phyloP scores from a whole-genome alignment of 1,140 invertebrate genomes.

The Tribolium castaneum region DNA sequence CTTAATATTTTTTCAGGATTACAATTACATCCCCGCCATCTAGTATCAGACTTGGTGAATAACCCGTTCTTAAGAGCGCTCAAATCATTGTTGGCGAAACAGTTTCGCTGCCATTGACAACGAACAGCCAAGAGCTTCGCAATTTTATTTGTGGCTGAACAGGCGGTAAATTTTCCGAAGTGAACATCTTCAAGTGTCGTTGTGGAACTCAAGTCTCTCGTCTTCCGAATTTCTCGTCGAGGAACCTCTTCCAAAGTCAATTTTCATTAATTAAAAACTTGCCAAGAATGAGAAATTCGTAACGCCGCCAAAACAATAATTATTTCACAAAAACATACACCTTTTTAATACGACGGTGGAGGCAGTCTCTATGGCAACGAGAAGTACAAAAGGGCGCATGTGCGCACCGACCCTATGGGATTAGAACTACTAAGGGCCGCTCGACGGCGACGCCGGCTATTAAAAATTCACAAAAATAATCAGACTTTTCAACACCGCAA shows the following conservation, averaged over 20 bases:
- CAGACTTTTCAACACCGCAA: neutral
- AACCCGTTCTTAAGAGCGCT: neutral
- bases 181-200: neutral
- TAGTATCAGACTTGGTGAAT: neutral
- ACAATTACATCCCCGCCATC: neutral
- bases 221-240: neutral
- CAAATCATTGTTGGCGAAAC: neutral
- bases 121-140: neutral
- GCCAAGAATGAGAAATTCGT: neutral
- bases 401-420: slow-evolving; percentile 22
- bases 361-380: slow-evolving; percentile 48
- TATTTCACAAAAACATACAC: neutral
- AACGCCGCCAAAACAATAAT: neutral
- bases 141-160: neutral
- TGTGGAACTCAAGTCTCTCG: neutral
- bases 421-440: slow-evolving; percentile 12
- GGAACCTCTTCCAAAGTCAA: neutral
- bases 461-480: slow-evolving; percentile 40
- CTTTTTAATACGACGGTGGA: slow-evolving; percentile 45
- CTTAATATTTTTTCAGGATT: neutral
- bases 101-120: neutral
- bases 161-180: neutral
- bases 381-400: slow-evolving; percentile 25
- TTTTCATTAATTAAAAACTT: neutral
- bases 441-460: neutral